These are phyloP conservation scores for Lasioglossum morio DNA, from an alignment of 2,888 invertebrate genomes.

Conservation along the genomic window DNA sequence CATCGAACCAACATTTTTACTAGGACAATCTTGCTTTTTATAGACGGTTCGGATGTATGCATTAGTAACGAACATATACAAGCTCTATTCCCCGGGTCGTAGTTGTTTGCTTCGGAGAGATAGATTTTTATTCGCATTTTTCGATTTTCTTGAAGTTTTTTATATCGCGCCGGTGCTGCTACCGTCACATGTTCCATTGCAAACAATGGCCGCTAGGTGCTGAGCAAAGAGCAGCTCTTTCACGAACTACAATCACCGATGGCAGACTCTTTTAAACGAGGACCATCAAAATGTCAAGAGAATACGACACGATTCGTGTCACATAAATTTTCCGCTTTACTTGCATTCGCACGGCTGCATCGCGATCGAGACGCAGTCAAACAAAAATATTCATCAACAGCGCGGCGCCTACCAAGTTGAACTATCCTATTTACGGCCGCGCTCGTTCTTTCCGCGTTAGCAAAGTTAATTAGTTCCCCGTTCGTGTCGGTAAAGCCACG, in stretches of 20 bases:
- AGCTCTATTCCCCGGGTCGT: background rate
- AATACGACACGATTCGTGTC: constrained; percentile 42
- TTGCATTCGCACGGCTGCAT: constrained; percentile 11
- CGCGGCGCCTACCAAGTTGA: background rate
- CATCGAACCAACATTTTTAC: background rate
- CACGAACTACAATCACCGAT: constrained; percentile 53
- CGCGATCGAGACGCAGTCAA: background rate
- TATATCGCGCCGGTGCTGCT: constrained; percentile 2
- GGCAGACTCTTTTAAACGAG: constrained; percentile 45
- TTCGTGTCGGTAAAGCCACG: background rate
- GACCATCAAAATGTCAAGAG: constrained; percentile 47
- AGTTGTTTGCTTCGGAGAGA: background rate
- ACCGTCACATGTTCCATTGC: constrained; percentile 49
- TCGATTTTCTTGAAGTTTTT: constrained; percentile 44
- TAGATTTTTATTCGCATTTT: constrained; percentile 38
- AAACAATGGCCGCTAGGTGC: constrained; percentile 41
- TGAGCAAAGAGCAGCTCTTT: constrained; percentile 28
- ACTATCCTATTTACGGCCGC: background rate
- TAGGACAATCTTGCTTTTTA: background rate
- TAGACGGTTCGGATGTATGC: background rate
- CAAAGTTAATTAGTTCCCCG: background rate
- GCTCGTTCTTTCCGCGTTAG: background rate
- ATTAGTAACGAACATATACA: background rate
- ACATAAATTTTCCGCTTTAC: constrained; percentile 37
- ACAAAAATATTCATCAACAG: background rate